A percentile compares a stretch with the other conserved stretches of the same genome.
These are phyloP conservation scores for Knipowitschia caucasica DNA, from an alignment of 2,797 vertebrate species.

Conservation along the genomic window DNA sequence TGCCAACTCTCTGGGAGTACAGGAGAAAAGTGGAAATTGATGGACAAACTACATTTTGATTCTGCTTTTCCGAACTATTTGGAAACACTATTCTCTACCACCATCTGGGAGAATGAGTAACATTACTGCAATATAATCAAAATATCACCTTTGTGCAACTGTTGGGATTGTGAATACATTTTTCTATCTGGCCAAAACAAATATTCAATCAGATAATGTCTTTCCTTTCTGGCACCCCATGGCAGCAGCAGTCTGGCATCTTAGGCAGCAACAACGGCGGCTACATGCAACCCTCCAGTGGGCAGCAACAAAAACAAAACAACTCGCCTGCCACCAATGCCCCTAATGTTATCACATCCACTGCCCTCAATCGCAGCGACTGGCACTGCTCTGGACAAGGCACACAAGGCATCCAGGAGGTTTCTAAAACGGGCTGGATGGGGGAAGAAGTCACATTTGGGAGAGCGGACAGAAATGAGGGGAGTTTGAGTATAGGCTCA, in stretches of 20 bases:
- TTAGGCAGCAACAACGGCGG: constrained; percentile 42
- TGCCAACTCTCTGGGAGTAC: neutral
- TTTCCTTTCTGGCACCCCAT: constrained; percentile 74
- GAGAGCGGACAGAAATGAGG: constrained; percentile 24
- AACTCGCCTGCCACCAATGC: constrained; percentile 35
- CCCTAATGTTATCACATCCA: constrained; percentile 37
- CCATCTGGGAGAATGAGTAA: neutral
- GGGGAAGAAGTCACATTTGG: constrained; percentile 46
- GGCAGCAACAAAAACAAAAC: constrained; percentile 59
- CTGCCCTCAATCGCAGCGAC: constrained; percentile 38
- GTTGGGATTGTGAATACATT: constrained; percentile 47
- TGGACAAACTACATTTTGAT: neutral
- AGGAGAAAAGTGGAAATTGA: no score
- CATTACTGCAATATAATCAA: neutral
- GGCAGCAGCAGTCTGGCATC: constrained; percentile 58
- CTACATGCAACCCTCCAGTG: constrained; percentile 54
- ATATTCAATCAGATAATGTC: constrained; percentile 71
- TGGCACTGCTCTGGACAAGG: constrained; percentile 49
- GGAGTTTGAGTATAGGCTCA: constrained; percentile 27
- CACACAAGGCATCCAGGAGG: constrained; percentile 27
- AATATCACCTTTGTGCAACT: constrained; percentile 33
- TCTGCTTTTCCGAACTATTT: neutral
- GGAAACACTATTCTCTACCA: neutral
- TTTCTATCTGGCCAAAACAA: constrained; percentile 21
- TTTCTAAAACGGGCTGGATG: constrained; percentile 40